Percentiles rank a stretch among this genome's conserved stretches.
Evolutionary conservation across 2,113 vertebrate genomes (phyloP).

Genomic region (Engystomops pustulosus): DNA sequence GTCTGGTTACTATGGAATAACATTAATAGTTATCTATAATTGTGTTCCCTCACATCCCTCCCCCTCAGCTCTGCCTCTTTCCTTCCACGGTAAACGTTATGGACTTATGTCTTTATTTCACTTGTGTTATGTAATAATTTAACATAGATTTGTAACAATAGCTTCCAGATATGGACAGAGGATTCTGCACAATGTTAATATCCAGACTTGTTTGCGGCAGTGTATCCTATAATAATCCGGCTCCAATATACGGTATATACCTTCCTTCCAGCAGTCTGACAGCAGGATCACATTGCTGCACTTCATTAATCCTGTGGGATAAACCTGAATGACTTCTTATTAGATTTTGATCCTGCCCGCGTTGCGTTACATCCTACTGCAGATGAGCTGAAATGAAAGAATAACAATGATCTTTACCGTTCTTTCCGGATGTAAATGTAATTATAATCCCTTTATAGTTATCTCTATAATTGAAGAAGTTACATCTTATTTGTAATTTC

Average conservation of each 20-base stretch:
- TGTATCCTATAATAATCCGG: not conserved
- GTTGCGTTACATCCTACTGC: not conserved
- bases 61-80: too few relatives aligned
- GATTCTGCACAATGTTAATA: not conserved
- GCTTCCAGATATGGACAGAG: not conserved
- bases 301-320: not conserved
- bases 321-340: not conserved
- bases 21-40: too few relatives aligned
- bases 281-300: not conserved
- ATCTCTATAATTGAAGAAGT: too few relatives aligned
- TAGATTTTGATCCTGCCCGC: not conserved
- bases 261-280: not conserved
- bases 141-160: not conserved
- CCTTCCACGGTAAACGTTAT: too few relatives aligned
- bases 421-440: too few relatives aligned
- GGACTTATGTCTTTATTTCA: too few relatives aligned
- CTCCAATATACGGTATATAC: not conserved
- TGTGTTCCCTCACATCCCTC: too few relatives aligned
- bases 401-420: not conserved
- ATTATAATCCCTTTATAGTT: too few relatives aligned
- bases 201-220: not conserved
- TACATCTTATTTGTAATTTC: too few relatives aligned
- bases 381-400: conserved; percentile 2
- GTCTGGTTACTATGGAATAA: too few relatives aligned
- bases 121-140: too few relatives aligned